phyloP scores from a whole-genome alignment of 2,113 vertebrate genomes.

The Hassar affinis region DNA sequence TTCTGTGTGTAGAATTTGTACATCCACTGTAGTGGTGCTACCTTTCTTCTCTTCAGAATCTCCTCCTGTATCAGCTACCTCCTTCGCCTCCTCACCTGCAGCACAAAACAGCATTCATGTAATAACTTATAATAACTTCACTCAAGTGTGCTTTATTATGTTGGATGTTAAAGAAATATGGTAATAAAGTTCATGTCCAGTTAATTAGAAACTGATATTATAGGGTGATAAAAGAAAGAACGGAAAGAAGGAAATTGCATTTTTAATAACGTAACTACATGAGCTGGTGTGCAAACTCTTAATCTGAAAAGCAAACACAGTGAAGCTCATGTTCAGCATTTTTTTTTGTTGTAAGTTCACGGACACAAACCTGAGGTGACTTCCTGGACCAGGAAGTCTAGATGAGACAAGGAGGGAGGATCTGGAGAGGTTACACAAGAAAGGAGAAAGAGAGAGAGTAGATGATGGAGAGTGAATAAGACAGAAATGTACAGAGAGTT shows the following conservation, averaged over 20 bases:
- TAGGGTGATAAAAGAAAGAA: background rate
- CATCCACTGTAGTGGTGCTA: conserved; percentile 16
- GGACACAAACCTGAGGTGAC: conserved; percentile 86
- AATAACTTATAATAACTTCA: background rate
- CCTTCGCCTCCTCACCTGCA: conserved; percentile 70
- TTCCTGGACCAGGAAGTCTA: conserved; percentile 86
- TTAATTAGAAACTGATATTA: background rate
- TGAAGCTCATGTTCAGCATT: background rate
- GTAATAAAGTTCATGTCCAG: background rate
- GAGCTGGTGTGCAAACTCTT: background rate
- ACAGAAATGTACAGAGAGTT: conserved; percentile 56
- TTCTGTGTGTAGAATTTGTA: background rate
- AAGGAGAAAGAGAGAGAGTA: conserved; percentile 52
- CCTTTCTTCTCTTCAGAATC: conserved; percentile 79
- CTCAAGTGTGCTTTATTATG: background rate
- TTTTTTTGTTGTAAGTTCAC: conserved; percentile 23
- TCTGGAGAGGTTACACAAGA: conserved; percentile 74
- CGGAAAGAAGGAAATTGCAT: background rate
- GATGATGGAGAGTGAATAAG: conserved; percentile 50
- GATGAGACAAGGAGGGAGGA: conserved; percentile 84
- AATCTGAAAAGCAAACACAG: background rate
- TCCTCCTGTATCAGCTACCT: conserved; percentile 57
- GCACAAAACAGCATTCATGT: background rate
- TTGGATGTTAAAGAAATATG: background rate
- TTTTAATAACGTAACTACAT: background rate